These are phyloP conservation scores for Melanaphis sacchari DNA, from an alignment of 1,140 invertebrate genomes.

Conservation along the genomic window DNA sequence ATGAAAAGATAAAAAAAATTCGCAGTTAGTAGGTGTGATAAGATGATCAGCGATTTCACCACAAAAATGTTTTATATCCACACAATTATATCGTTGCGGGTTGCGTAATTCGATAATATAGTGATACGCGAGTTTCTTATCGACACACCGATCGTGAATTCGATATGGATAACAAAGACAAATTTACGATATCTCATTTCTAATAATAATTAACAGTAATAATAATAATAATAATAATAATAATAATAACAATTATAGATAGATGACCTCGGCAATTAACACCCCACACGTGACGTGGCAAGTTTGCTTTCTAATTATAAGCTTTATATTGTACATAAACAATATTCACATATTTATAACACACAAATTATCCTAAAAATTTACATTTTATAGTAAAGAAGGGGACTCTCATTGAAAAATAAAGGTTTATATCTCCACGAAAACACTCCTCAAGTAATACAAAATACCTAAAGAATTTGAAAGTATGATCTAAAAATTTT, in stretches of 20 bases:
- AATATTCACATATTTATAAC: background rate
- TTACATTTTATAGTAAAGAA: too few species aligned
- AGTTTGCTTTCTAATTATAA: background rate
- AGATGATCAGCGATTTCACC: background rate
- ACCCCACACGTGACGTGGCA: background rate
- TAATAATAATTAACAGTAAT: background rate
- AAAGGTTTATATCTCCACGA: too few species aligned
- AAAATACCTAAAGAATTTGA: too few species aligned
- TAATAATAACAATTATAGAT: background rate
- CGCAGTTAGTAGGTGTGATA: background rate
- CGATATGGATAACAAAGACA: conserved; percentile 12
- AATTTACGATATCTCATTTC: background rate
- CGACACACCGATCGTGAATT: background rate
- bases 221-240: background rate
- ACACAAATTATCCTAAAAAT: too few species aligned
- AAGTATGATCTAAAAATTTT: too few species aligned
- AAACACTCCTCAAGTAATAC: too few species aligned
- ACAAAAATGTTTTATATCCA: background rate
- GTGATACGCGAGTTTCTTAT: background rate
- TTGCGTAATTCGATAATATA: background rate
- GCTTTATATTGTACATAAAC: background rate
- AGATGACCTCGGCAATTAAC: background rate
- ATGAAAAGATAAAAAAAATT: background rate
- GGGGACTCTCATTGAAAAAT: too few species aligned
- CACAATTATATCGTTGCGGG: background rate